Conservation (phyloP, 2,888 invertebrate genomes). For the Lycocerus yunnanus region DNA sequence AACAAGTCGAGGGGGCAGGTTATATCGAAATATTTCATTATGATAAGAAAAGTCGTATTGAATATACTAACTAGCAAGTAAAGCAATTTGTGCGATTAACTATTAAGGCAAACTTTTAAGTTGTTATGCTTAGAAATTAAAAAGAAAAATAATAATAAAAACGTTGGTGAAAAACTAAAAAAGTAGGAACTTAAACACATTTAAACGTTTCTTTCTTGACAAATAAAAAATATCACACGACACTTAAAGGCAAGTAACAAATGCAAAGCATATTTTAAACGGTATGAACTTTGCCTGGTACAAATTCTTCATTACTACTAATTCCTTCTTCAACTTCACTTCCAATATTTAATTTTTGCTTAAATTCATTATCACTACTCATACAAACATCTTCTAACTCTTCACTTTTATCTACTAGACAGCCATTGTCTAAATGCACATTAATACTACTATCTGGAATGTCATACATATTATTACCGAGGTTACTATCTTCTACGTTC, state of each 20-base stretch:
- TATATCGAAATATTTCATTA: neutral
- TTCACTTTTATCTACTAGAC: constrained; percentile 4
- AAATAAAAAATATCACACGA: neutral
- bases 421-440: constrained; percentile 20
- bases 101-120: neutral
- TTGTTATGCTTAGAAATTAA: neutral
- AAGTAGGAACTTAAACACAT: neutral
- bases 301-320: constrained; percentile 32
- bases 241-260: neutral
- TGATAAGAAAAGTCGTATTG: neutral
- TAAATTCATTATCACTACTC: constrained; percentile 35
- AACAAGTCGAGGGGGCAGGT: neutral
- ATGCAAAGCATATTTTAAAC: constrained; percentile 35
- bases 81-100: neutral
- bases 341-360: neutral
- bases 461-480: constrained; percentile 23
- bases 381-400: constrained; percentile 11
- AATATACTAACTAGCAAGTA: neutral
- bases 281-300: constrained; percentile 47
- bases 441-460: constrained; percentile 35
- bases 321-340: constrained; percentile 22
- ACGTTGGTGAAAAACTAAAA: neutral
- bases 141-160: neutral
- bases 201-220: neutral
- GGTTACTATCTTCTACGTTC: constrained; percentile 7